Evolutionary conservation across 2,113 vertebrate species (phyloP).

Genomic region (Cynoglossus semilaevis): DNA sequence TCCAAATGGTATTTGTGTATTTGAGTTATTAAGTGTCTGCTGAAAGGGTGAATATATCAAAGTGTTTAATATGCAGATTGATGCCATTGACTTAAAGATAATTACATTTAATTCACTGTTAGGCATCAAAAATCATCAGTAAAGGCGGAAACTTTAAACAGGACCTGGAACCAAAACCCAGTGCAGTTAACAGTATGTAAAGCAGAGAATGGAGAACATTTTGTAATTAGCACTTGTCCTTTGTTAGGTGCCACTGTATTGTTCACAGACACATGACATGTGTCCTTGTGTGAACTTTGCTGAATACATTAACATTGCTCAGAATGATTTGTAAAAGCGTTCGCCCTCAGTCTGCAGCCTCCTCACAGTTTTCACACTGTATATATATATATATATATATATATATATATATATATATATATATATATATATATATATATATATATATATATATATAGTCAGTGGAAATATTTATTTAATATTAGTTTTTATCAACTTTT

Average conservation of each 20-base stretch:
- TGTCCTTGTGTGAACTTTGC: slow-evolving; percentile 55
- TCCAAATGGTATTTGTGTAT: background rate
- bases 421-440: too few species aligned
- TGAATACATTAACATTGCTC: slow-evolving; percentile 48
- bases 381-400: slow-evolving; percentile 27
- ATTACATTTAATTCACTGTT: background rate
- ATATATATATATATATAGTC: slow-evolving; percentile 34
- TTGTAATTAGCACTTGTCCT: slow-evolving; percentile 44
- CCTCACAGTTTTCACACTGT: too few species aligned
- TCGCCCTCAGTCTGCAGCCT: slow-evolving; percentile 10
- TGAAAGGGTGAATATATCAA: background rate
- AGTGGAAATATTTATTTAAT: slow-evolving; percentile 44
- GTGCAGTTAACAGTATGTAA: slow-evolving; percentile 14
- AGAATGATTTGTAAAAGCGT: slow-evolving; percentile 24
- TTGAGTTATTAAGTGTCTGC: background rate
- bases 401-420: too few species aligned
- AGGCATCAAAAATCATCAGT: slow-evolving; percentile 3
- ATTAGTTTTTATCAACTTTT: slow-evolving; percentile 48
- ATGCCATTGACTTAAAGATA: background rate
- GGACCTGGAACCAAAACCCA: slow-evolving; percentile 13
- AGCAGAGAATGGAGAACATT: slow-evolving; percentile 22
- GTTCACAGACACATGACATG: slow-evolving; percentile 46
- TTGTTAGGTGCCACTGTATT: slow-evolving; percentile 28
- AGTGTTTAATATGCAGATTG: background rate
- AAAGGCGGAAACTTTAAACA: slow-evolving; percentile 13